Percentiles rank a stretch among this genome's conserved stretches.
These are phyloP conservation scores for Chaenodraco wilsoni DNA, from an alignment of 2,797 vertebrate genomes.

Conservation along the genomic window DNA sequence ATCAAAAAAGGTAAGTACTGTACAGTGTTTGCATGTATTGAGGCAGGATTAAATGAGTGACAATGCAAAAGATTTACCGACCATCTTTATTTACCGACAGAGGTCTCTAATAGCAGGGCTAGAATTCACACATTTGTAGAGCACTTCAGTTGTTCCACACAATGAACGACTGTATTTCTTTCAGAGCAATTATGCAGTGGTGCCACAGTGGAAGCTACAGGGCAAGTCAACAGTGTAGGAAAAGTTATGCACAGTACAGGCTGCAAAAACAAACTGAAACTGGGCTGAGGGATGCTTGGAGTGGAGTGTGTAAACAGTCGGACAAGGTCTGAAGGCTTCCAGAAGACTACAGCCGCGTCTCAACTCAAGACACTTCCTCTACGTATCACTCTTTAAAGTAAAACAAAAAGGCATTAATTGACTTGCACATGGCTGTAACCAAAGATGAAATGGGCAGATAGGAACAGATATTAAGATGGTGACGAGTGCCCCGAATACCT, in stretches of 20 bases:
- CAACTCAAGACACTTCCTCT: constrained; percentile 49
- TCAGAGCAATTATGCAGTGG: constrained; percentile 86
- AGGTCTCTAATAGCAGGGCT: constrained; percentile 88
- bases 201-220: constrained; percentile 77
- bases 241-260: constrained; percentile 67
- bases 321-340: constrained; percentile 35
- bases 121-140: constrained; percentile 85
- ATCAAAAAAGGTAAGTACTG: not conserved
- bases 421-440: constrained; percentile 50
- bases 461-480: constrained; percentile 40
- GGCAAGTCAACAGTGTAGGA: constrained; percentile 69
- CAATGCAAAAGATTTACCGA: constrained; percentile 81
- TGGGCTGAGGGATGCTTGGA: constrained; percentile 64
- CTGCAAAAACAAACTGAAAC: constrained; percentile 62
- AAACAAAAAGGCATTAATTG: constrained; percentile 57
- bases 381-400: constrained; percentile 38
- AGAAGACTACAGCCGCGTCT: constrained; percentile 40
- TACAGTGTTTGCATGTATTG: not conserved
- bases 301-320: constrained; percentile 74
- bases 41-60: constrained; percentile 44
- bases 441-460: constrained; percentile 54
- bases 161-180: constrained; percentile 85
- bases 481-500: constrained; percentile 45
- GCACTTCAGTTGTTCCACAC: constrained; percentile 79
- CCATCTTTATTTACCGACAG: constrained; percentile 88